Base-by-base conservation (phyloP, 2,113 vertebrate genomes). In the Anarrhichthys ocellatus region DNA sequence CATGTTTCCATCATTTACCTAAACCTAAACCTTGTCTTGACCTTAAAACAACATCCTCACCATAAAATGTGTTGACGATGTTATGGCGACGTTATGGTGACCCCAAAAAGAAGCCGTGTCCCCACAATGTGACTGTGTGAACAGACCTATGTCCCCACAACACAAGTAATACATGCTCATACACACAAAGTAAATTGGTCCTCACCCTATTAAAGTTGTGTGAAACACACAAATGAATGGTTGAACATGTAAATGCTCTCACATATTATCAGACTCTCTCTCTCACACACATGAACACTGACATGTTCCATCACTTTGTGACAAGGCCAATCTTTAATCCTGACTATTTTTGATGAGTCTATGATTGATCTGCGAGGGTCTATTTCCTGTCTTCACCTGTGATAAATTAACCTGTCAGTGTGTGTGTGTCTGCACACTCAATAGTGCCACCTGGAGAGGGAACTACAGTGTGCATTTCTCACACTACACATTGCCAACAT, bases 311-410 rank as follows among this genome's bases (percentile, higher is more conserved):
- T 87, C 75, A 82, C 78, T 65, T 72, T 87, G 34, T 76, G 72
- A 83, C 81, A 73, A 80, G 77, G 81, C 81, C 63, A 58, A 77
- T 83, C 66, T 77, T 61, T 56, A 83, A 68, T 15, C 34, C 61
- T 56, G 65, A 73, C 73, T 73, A 50, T 79, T 69, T 78, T 74
- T 82, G 85, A 83, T 82, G 66, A 75, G 65, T 71, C 70, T 6
- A 17, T 80, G 76, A 86, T 48, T 75, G 72, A 83, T 83, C 71
- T 62, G 50, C 42, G 38, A 80, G 40, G 66, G 59, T 80, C 66
- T 54, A 71, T 72, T 71, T 72, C 81, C 62, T 67, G 76, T 76
- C 48, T 68, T 61, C 56, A 79, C 42, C 29, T 72, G 62, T 64
- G 29, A 81, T 84, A 63, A 64, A 81, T 87, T 68, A 73, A 14